Evolutionary conservation across 2,888 invertebrate genomes (phyloP), one percentile per base, ranked within the genome.

Genomic region (Camptogramma bilineatum): DNA sequence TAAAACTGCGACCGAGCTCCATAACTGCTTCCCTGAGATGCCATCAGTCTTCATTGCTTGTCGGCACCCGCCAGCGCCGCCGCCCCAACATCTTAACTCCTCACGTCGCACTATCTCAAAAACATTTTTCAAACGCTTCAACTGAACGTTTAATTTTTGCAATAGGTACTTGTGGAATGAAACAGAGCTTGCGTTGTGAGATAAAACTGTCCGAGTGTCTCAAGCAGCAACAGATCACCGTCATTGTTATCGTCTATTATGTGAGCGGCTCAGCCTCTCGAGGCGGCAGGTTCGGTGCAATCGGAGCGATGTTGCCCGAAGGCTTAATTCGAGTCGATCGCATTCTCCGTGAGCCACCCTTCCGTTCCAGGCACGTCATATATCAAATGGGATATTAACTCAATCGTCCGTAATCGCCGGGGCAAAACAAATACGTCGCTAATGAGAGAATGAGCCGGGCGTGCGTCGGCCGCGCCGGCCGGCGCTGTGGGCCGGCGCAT

Each of bases 1-100:
- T 93, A 91, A 93, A 92, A 91, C 91, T 92, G 89, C 93, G 93
- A 93, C 91, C 91, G 89, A 89, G 93, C 91, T 93, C 93, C 91
- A 88, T 91, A 90, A 90, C 90, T 87, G 89, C 91, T 92, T 90
- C 83, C 83, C 86, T 87, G 88, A 90, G 89, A 91, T 88, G 91
- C 90, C 91, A 91, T 93, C 91, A 91, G 88, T 92, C 92, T 91
- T 91, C 93, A 93, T 93, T 94, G 94, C 90, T 91, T 94, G 93
- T 94, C 93, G 90, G 85, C 93, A 86, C 90, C 85, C 85, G 85
- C 84, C 82, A 81, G 73, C 86, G 86, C 86, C 82, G 75, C 75
- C 70, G 67, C 77, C 77, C 75, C 76, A 78, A 85, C 85, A 88
- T 88, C 90, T 88, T 90, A 90, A 90, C 90, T 89, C 86, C 84